Conservation (phyloP, 1,140 invertebrate species). For the Tetragnatha versicolor region DNA sequence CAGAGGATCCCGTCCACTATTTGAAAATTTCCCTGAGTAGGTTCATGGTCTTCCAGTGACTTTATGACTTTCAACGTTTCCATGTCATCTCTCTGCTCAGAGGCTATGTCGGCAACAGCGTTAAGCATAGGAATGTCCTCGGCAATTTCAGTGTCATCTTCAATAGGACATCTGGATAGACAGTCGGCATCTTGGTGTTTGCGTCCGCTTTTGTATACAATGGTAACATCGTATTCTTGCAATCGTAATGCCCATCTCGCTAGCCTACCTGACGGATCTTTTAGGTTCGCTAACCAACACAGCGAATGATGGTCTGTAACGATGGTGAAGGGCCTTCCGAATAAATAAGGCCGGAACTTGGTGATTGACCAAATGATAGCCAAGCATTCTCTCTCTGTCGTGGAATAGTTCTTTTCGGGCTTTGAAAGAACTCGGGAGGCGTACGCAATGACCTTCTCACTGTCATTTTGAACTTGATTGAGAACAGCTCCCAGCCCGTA, state of each 20-base stretch:
- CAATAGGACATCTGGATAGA: constrained; percentile 4
- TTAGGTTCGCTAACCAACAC: constrained; percentile 62
- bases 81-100: not conserved
- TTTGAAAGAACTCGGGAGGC: constrained; percentile 1
- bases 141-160: not conserved
- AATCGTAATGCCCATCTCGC: constrained; percentile 58
- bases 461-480: constrained; percentile 61
- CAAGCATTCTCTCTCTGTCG: constrained; percentile 61
- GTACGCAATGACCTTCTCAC: constrained; percentile 58
- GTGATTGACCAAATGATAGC: not conserved
- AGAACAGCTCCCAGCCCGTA: constrained; percentile 64
- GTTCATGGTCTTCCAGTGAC: not conserved
- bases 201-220: constrained; percentile 51
- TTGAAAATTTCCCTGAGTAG: not conserved
- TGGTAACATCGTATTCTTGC: constrained; percentile 53
- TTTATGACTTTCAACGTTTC: not conserved
- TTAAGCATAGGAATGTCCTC: not conserved
- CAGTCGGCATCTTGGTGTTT: constrained; percentile 46
- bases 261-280: constrained; percentile 61
- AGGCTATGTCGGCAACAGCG: not conserved
- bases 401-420: constrained; percentile 60
- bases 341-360: not conserved
- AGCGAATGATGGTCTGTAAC: constrained; percentile 9
- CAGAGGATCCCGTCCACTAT: not conserved
- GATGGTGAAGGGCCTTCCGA: not conserved